A percentile compares a stretch with the other conserved stretches of the same genome.
Evolutionary conservation across 2,113 vertebrate species (phyloP).

Genomic region (Seriola quinqueradiata): DNA sequence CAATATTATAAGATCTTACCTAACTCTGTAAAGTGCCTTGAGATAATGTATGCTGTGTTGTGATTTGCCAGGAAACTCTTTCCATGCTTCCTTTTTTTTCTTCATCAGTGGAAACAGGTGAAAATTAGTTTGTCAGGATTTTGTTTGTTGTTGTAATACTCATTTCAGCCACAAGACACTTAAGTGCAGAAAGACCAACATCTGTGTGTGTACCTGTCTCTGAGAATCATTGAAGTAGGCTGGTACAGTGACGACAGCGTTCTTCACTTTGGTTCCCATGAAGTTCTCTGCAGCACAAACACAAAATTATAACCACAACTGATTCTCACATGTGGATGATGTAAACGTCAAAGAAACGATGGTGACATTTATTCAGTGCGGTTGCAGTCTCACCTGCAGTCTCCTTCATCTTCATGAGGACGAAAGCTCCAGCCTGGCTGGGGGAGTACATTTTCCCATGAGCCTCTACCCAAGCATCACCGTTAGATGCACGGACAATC

Average conservation of each 20-base stretch:
- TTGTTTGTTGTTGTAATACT: too few relatives aligned
- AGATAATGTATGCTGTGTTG: too few relatives aligned
- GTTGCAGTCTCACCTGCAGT: constrained; percentile 89
- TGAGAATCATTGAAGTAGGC: constrained; percentile 99
- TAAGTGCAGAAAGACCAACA: too few relatives aligned
- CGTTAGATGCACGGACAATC: constrained; percentile 97
- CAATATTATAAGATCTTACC: too few relatives aligned
- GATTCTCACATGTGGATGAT: background rate
- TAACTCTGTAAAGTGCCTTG: too few relatives aligned
- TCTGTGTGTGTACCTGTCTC: constrained; percentile 89
- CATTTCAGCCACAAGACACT: too few relatives aligned
- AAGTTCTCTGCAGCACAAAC: constrained; percentile 90
- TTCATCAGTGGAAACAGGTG: too few relatives aligned
- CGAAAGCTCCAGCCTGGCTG: constrained; percentile 96
- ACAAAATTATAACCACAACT: background rate
- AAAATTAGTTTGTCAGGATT: too few relatives aligned
- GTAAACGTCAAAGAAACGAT: background rate
- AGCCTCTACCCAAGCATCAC: constrained; percentile 98
- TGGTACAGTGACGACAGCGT: constrained; percentile 96
- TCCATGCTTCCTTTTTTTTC: too few relatives aligned
- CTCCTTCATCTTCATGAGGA: constrained; percentile 99
- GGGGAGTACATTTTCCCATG: constrained; percentile 98
- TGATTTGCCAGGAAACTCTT: too few relatives aligned
- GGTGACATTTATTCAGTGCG: background rate
- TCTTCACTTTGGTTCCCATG: constrained; percentile 93